Evolutionary conservation across 2,113 vertebrate species (phyloP), one percentile per base, ranked within the genome.

Genomic region (Nothoprocta perdicaria): DNA sequence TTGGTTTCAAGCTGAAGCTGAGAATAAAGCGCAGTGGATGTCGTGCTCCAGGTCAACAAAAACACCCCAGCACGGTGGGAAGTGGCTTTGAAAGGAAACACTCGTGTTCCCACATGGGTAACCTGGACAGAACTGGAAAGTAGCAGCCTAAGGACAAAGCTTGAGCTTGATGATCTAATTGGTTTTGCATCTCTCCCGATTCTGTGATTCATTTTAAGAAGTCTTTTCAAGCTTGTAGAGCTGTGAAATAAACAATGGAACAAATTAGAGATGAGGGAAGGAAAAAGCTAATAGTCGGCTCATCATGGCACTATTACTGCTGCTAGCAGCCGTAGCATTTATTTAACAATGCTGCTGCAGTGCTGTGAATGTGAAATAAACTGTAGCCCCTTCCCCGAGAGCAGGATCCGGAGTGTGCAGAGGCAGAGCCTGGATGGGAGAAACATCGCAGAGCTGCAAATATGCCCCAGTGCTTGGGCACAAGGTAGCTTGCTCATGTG

Each of bases 251-350:
- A 90, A 90, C 60, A 52, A 29, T 82, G 46, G 62, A 93, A 88
- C 75, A 93, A 92, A 86, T 90, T 73, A 33, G 67, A 90, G 86
- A 80, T 71, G 41, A 79, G 58, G 48, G 61, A 80, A 35, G 38
- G 65, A 89, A 88, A 93, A 86, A 89, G 94, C 84, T 91, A 72
- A 91, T 88, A 33, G 87, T 75, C 69, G 61, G 66, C 46, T 86
- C 53, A 86, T 90, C 66, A 35, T 65, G 57, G 80, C 74, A 58
- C 48, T 63, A 74, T 62, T 58, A 75, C 43, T 68, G 50, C 83
- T 83, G 76, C 58, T 69, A 63, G 41, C 22, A 77, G 60, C 14
- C n/a, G 46, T 33, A 87, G 84, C 57, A 65, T 67, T 80, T 77
- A 50, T 77, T 85, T 91, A 91, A 83, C 46, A 78, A 55, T 89